phyloP scores from a whole-genome alignment of 2,797 vertebrate species.

The Schizopygopsis malacanthus region DNA sequence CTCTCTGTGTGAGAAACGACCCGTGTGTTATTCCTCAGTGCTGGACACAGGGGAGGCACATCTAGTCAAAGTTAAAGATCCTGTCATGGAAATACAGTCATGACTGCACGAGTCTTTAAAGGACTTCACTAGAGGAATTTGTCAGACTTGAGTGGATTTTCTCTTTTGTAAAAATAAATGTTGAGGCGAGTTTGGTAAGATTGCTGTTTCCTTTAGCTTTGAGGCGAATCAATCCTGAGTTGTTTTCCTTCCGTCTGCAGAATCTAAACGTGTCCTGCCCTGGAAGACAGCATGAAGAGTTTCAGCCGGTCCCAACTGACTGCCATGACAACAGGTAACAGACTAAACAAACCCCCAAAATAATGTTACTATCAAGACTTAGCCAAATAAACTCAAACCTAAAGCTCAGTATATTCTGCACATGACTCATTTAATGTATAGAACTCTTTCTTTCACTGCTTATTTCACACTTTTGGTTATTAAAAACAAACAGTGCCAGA shows the following conservation, averaged over 20 bases:
- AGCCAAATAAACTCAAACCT: not conserved
- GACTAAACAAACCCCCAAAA: constrained; percentile 36
- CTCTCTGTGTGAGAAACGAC: constrained; percentile 62
- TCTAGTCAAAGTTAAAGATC: not conserved
- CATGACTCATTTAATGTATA: not conserved
- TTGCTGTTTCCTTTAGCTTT: constrained; percentile 15
- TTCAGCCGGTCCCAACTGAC: constrained; percentile 59
- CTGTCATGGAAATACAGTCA: not conserved
- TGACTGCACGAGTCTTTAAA: constrained; percentile 2
- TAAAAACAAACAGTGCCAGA: not conserved
- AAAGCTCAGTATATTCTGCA: not conserved
- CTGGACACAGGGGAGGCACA: not conserved
- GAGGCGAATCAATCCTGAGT: constrained; percentile 15
- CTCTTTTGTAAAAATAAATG: constrained; percentile 18
- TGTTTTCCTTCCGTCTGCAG: constrained; percentile 62
- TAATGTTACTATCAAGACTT: not conserved
- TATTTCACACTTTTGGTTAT: not conserved
- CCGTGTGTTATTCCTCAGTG: constrained; percentile 10
- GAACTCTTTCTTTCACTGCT: not conserved
- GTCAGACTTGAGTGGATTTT: not conserved
- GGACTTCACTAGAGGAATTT: not conserved
- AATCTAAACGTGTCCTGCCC: constrained; percentile 43
- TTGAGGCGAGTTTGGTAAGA: not conserved
- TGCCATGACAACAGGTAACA: constrained; percentile 71
- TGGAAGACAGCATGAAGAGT: constrained; percentile 67